These are phyloP conservation scores for Diabrotica undecimpunctata DNA, from an alignment of 1,140 invertebrate genomes.

Conservation along the genomic window DNA sequence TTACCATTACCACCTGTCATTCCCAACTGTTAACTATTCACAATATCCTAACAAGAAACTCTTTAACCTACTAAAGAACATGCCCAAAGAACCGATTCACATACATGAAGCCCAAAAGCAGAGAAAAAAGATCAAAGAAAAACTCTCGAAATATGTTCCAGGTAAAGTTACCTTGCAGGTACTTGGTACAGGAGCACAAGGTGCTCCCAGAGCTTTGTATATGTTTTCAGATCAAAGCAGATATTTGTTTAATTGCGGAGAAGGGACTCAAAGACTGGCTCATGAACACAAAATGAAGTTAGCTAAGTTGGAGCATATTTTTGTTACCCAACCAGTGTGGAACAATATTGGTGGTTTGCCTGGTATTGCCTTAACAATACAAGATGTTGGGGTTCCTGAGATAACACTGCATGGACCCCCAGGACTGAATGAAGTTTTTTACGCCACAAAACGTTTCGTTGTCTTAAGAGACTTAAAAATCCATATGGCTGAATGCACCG, in stretches of 20 bases:
- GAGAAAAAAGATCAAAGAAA: conserved; percentile 54
- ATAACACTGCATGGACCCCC: conserved; percentile 81
- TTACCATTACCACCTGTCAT: not conserved
- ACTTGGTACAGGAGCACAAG: conserved; percentile 69
- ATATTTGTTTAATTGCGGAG: conserved; percentile 92
- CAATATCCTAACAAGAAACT: conserved; percentile 38
- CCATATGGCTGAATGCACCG: conserved; percentile 52
- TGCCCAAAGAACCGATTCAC: conserved; percentile 56
- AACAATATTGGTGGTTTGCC: conserved; percentile 78
- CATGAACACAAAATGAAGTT: conserved; percentile 84
- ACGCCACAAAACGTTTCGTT: conserved; percentile 68
- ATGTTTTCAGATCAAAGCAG: conserved; percentile 74
- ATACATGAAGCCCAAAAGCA: conserved; percentile 56
- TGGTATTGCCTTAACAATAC: conserved; percentile 77
- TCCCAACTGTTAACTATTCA: conserved; percentile 22
- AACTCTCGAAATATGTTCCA: conserved; percentile 59
- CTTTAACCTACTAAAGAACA: conserved; percentile 51
- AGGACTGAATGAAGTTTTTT: conserved; percentile 64
- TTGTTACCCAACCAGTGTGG: conserved; percentile 82
- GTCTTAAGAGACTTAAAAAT: conserved; percentile 67
- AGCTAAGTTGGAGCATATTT: conserved; percentile 77
- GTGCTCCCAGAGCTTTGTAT: conserved; percentile 69
- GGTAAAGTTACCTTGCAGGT: conserved; percentile 72
- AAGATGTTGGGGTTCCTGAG: conserved; percentile 75
- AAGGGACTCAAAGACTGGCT: conserved; percentile 82